A percentile compares a stretch with the other conserved stretches of the same genome.
phyloP scores from a whole-genome alignment of 1,140 invertebrate species.

The Macrobrachium nipponense region DNA sequence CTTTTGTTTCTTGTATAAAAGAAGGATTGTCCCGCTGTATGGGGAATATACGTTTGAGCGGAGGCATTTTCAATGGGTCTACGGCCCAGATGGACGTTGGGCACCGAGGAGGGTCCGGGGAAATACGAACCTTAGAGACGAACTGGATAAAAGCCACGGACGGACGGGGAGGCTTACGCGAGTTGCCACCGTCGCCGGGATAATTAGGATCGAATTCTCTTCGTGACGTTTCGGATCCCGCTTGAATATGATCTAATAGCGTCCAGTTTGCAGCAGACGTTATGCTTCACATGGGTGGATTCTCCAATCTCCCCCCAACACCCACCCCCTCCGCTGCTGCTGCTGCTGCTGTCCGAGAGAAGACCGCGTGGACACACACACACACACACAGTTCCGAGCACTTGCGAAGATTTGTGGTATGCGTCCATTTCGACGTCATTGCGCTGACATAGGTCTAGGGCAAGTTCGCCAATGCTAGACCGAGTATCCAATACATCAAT shows the following conservation, averaged over 20 bases:
- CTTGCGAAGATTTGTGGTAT: neutral
- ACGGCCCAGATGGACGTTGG: slow-evolving; percentile 49
- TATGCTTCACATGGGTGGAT: slow-evolving; percentile 52
- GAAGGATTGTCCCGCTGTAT: slow-evolving; percentile 55
- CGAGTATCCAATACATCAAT: too few relatives aligned
- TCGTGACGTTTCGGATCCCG: slow-evolving; percentile 59
- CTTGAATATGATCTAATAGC: slow-evolving; percentile 62
- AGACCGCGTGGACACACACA: neutral
- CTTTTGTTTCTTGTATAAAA: slow-evolving; percentile 60
- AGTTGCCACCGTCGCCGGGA: slow-evolving; percentile 8
- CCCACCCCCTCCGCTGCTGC: too few relatives aligned
- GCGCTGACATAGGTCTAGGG: too few relatives aligned
- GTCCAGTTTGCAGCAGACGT: slow-evolving; percentile 53
- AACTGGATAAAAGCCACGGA: slow-evolving; percentile 28
- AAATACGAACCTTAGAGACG: slow-evolving; percentile 42
- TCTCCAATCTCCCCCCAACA: too few relatives aligned
- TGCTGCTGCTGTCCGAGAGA: slow-evolving; percentile 29
- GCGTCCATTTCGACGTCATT: too few relatives aligned
- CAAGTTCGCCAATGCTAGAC: too few relatives aligned
- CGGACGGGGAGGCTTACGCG: slow-evolving; percentile 29
- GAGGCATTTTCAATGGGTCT: slow-evolving; percentile 53
- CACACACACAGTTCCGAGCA: too few relatives aligned
- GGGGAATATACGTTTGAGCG: slow-evolving; percentile 58
- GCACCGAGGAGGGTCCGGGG: slow-evolving; percentile 17
- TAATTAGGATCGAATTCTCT: slow-evolving; percentile 62